A percentile compares a stretch with the other conserved stretches of the same genome.
Evolutionary conservation across 1,140 invertebrate species (phyloP).

Genomic region (Solen grandis): DNA sequence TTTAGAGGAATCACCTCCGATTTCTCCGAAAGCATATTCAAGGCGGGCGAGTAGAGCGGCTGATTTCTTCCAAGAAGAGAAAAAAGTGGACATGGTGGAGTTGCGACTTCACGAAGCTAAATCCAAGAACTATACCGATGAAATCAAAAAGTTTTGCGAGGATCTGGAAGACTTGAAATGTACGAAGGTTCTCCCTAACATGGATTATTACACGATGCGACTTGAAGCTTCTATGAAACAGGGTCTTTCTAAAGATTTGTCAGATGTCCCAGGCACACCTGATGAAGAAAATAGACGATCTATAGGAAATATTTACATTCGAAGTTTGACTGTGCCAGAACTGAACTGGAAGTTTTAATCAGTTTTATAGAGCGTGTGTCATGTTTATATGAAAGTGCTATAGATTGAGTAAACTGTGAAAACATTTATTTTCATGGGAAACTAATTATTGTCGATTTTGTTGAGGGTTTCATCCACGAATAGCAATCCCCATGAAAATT

Average conservation of each 20-base stretch:
- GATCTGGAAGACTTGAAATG: conserved; percentile 37
- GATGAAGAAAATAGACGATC: conserved; percentile 46
- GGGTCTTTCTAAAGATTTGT: background rate
- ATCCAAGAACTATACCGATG: conserved; percentile 20
- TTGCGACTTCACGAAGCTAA: conserved; percentile 40
- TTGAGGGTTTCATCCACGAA: too few species aligned
- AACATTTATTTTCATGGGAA: too few species aligned
- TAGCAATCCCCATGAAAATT: too few species aligned
- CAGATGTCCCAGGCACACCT: conserved; percentile 40
- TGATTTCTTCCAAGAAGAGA: conserved; percentile 46
- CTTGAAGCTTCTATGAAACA: conserved; percentile 19
- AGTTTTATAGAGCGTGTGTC: too few species aligned
- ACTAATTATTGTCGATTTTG: too few species aligned
- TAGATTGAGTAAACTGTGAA: too few species aligned
- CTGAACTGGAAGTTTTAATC: conserved; percentile 35
- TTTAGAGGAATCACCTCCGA: background rate
- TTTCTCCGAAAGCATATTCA: conserved; percentile 14
- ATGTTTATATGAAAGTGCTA: too few species aligned
- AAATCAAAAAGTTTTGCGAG: conserved; percentile 45
- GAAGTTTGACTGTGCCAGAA: conserved; percentile 45
- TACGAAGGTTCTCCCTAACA: background rate
- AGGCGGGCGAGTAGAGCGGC: conserved; percentile 6
- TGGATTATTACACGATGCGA: conserved; percentile 45
- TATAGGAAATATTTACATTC: conserved; percentile 40
- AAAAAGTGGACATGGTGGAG: conserved; percentile 27